phyloP scores from a whole-genome alignment of 2,113 vertebrate species.

The Petrocephalus zakoni region DNA sequence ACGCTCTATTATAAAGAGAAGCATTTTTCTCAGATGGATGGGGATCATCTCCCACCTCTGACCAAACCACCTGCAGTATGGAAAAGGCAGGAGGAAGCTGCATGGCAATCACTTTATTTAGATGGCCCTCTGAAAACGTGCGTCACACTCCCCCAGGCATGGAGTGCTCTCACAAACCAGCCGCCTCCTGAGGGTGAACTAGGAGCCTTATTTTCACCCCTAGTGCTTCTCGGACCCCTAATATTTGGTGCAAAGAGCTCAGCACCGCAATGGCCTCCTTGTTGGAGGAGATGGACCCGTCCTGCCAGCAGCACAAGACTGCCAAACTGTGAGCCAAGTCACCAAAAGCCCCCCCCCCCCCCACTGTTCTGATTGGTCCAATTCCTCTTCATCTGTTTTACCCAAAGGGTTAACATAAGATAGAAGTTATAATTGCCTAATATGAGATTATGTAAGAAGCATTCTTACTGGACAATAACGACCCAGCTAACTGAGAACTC shows the following conservation, averaged over 20 bases:
- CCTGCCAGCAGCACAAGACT: background rate
- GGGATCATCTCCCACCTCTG: background rate
- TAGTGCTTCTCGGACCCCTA: background rate
- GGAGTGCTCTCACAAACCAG: background rate
- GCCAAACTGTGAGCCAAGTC: background rate
- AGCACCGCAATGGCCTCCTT: background rate
- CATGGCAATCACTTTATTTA: background rate
- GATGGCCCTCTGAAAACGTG: background rate
- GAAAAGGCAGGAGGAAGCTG: background rate
- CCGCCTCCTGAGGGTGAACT: background rate
- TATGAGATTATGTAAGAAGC: background rate
- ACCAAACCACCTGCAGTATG: background rate
- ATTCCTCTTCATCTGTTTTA: background rate
- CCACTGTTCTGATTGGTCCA: background rate
- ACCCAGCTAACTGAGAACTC: background rate
- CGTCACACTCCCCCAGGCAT: background rate
- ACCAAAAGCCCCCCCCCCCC: background rate
- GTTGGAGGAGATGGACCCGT: background rate
- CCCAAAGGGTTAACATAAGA: background rate
- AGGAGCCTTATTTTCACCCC: background rate
- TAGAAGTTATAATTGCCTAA: background rate
- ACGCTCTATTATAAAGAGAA: background rate
- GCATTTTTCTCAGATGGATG: background rate
- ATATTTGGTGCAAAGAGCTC: background rate
- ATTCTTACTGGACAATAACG: background rate